Evolutionary conservation across 2,113 vertebrate genomes (phyloP).

Genomic region (Passer domesticus): DNA sequence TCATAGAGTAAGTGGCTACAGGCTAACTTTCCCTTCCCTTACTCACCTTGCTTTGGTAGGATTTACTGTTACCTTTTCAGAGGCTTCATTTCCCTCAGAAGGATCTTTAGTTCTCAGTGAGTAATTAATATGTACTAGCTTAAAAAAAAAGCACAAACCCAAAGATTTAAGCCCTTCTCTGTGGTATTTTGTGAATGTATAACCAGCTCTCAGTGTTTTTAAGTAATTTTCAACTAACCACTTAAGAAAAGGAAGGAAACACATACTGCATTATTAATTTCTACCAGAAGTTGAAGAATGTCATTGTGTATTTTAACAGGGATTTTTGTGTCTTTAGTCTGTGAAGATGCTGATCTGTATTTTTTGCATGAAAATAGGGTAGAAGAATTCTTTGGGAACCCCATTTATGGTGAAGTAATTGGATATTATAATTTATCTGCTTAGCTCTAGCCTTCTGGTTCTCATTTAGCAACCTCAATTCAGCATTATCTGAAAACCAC

Average conservation of each 20-base stretch:
- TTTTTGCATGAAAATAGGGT: neutral
- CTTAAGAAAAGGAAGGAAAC: neutral
- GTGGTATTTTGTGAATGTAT: neutral
- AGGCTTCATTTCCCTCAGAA: neutral
- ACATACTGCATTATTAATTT: neutral
- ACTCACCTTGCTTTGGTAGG: neutral
- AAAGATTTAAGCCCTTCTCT: neutral
- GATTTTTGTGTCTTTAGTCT: neutral
- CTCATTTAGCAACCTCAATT: conserved; percentile 36
- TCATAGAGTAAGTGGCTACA: neutral
- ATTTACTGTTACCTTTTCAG: neutral
- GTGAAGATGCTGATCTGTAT: neutral
- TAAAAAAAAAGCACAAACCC: neutral
- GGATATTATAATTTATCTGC: conserved; percentile 9
- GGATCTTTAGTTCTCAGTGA: neutral
- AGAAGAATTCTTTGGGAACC: neutral
- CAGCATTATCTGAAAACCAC: conserved; percentile 36
- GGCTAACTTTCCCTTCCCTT: neutral
- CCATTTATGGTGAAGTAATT: neutral
- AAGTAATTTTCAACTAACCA: neutral
- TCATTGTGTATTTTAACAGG: neutral
- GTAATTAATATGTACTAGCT: neutral
- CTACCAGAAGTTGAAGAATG: neutral
- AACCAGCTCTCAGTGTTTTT: neutral
- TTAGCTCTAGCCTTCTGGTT: conserved; percentile 37